Percentiles rank a stretch among this genome's conserved stretches.
phyloP scores from a whole-genome alignment of 2,888 invertebrate genomes.

The Rhogogaster chlorosoma region DNA sequence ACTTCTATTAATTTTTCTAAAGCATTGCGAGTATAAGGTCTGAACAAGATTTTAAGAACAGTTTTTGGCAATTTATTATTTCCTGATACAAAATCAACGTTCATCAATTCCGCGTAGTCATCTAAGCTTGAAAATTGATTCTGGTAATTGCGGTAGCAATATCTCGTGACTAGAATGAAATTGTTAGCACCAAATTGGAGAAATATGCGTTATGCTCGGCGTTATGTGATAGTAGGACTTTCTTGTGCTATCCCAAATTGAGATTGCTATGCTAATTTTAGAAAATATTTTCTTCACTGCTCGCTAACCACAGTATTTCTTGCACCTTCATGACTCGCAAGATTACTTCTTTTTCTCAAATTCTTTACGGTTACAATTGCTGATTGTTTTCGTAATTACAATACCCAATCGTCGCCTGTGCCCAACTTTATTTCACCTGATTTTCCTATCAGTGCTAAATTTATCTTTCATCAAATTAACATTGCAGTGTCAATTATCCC shows the following conservation, averaged over 20 bases:
- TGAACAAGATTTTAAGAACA: neutral
- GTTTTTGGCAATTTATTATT: neutral
- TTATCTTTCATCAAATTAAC: neutral
- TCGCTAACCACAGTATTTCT: constrained; percentile 11
- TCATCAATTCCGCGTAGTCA: neutral
- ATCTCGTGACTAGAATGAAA: neutral
- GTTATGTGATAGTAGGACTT: constrained; percentile 2
- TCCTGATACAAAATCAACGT: neutral
- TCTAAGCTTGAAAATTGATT: constrained; percentile 17
- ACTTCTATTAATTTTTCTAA: neutral
- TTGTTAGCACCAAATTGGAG: neutral
- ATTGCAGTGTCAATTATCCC: neutral
- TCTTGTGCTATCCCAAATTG: neutral
- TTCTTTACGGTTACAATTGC: neutral
- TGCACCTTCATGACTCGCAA: neutral
- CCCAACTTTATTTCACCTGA: neutral
- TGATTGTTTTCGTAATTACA: neutral
- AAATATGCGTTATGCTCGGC: neutral
- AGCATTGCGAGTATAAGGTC: neutral
- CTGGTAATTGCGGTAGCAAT: neutral
- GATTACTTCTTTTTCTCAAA: neutral
- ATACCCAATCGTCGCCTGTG: neutral
- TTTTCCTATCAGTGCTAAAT: too few relatives aligned
- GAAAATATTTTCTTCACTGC: neutral
- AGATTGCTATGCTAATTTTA: constrained; percentile 21